These are phyloP conservation scores for Synergus itoensis DNA, from an alignment of 2,888 invertebrate genomes.

Conservation along the genomic window DNA sequence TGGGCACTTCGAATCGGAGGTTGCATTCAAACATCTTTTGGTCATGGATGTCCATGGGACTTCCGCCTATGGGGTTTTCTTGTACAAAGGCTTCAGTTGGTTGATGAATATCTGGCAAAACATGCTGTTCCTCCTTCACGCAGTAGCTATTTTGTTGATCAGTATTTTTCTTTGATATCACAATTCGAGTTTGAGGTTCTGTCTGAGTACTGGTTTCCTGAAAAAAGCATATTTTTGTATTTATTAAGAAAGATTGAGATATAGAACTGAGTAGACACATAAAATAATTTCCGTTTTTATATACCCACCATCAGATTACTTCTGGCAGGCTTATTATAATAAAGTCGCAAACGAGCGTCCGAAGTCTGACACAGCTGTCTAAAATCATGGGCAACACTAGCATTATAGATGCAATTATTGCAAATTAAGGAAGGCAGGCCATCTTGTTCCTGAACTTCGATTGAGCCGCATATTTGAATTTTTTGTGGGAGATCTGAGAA, in stretches of 20 bases:
- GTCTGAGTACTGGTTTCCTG: constrained; percentile 74
- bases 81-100: constrained; percentile 64
- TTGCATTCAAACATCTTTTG: constrained; percentile 65
- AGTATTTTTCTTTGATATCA: constrained; percentile 64
- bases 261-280: background rate
- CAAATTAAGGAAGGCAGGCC: constrained; percentile 75
- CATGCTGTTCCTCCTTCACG: constrained; percentile 67
- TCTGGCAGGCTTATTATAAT: constrained; percentile 72
- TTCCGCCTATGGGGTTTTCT: constrained; percentile 47
- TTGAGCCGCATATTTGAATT: constrained; percentile 73
- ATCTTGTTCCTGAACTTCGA: constrained; percentile 74
- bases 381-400: constrained; percentile 74
- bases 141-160: constrained; percentile 63
- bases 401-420: constrained; percentile 73
- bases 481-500: constrained; percentile 68
- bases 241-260: background rate
- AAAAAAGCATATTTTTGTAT: constrained; percentile 47
- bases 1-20: constrained; percentile 60
- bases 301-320: constrained; percentile 65
- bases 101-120: constrained; percentile 55
- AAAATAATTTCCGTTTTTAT: background rate
- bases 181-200: constrained; percentile 65
- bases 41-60: constrained; percentile 53
- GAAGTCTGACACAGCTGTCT: constrained; percentile 75
- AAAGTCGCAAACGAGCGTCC: constrained; percentile 71